These are phyloP conservation scores for Anastatus disparis DNA, from an alignment of 1,140 invertebrate genomes.

Conservation along the genomic window DNA sequence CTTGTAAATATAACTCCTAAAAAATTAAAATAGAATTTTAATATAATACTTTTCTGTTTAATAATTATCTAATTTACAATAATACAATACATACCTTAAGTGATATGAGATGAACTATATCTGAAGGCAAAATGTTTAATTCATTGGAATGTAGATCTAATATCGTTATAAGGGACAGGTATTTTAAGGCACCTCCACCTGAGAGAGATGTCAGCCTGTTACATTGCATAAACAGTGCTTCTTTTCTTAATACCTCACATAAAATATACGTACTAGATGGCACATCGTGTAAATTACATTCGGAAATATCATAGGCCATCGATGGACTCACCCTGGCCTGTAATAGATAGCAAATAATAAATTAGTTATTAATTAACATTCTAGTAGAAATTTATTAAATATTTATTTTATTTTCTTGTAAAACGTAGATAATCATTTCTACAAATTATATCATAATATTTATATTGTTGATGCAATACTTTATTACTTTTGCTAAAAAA, in stretches of 20 bases:
- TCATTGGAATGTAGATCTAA: slow-evolving; percentile 80
- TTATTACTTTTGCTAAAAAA: too few species aligned
- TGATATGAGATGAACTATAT: slow-evolving; percentile 72
- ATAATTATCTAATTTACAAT: neutral
- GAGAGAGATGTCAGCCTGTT: slow-evolving; percentile 77
- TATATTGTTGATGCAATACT: too few species aligned
- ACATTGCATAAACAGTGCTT: slow-evolving; percentile 72
- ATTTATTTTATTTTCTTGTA: too few species aligned
- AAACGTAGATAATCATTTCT: too few species aligned
- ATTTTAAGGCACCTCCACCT: slow-evolving; percentile 76
- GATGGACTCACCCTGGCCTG: slow-evolving; percentile 81
- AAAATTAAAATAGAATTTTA: slow-evolving; percentile 13
- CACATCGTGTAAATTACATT: slow-evolving; percentile 75
- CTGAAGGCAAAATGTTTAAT: slow-evolving; percentile 71
- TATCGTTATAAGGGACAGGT: slow-evolving; percentile 75
- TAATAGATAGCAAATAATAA: too few species aligned
- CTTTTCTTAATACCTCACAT: slow-evolving; percentile 82
- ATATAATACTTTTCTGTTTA: slow-evolving; percentile 18
- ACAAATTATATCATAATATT: too few species aligned
- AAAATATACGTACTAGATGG: slow-evolving; percentile 80
- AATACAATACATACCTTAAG: slow-evolving; percentile 65
- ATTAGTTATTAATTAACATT: too few species aligned
- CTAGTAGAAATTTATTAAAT: too few species aligned
- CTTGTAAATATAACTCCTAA: slow-evolving; percentile 74
- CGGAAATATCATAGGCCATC: slow-evolving; percentile 78